Evolutionary conservation across 2,888 invertebrate genomes (phyloP).

Genomic region (Syritta pipiens): DNA sequence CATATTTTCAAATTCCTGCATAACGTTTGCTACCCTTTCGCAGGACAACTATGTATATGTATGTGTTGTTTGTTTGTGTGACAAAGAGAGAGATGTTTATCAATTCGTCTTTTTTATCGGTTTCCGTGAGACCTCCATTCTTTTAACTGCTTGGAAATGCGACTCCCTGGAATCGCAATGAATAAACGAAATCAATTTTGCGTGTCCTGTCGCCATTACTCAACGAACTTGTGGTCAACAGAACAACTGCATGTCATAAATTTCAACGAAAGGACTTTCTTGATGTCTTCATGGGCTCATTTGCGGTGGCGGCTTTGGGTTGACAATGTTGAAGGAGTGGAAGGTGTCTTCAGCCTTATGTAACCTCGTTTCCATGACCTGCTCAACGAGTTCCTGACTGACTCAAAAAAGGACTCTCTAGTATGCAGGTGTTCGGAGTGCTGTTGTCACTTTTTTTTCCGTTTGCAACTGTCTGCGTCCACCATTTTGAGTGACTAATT

Average conservation of each 20-base stretch:
- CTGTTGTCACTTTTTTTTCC: too few relatives aligned
- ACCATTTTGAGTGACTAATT: constrained; percentile 35
- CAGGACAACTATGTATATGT: background rate
- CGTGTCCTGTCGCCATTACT: constrained; percentile 47
- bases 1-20: background rate
- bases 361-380: too few relatives aligned
- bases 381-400: constrained; percentile 1
- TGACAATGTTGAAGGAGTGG: too few relatives aligned
- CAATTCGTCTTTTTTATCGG: constrained; percentile 29
- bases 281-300: background rate
- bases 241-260: constrained; percentile 37
- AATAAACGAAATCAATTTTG: constrained; percentile 35
- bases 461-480: constrained; percentile 26
- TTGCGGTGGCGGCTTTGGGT: too few relatives aligned
- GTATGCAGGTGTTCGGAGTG: background rate
- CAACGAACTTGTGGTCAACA: constrained; percentile 17
- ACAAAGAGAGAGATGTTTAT: constrained; percentile 28
- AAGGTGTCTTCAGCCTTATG: too few relatives aligned
- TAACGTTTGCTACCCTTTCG: background rate
- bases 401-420: constrained; percentile 7
- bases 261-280: constrained; percentile 16
- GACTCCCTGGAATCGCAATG: background rate
- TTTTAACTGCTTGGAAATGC: constrained; percentile 9
- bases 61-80: background rate
- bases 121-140: constrained; percentile 25